Base-by-base conservation (phyloP, 2,888 invertebrate genomes). In the Phlogophora meticulosa region DNA sequence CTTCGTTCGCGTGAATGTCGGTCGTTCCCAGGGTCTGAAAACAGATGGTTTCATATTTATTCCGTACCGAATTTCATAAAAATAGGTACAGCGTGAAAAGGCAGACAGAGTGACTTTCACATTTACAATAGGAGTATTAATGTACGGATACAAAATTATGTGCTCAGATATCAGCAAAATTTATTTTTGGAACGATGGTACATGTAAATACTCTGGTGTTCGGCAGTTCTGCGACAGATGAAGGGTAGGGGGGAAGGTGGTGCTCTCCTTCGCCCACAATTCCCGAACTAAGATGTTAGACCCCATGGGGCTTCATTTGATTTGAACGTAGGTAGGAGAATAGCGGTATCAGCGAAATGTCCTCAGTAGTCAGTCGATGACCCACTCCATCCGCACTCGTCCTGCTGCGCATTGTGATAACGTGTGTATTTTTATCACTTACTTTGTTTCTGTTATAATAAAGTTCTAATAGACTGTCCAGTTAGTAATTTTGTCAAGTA, bases 331-430 rank as follows among this genome's bases (percentile, higher is more conserved):
- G 10, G 40, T 36, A 67, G 15, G 17, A 17, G 28, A n/a, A 57
- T 51, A 57, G n/a, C 43, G 40, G 20, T 68, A 57, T 68, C 71
- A 67, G 42, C n/a, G 11, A 38, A 24, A 51, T 48, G 51, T 56
- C 34, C 24, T 17, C 68, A 40, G 69, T 42, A 36, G 52, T 17
- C 68, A 40, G 69, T 42, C 42, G 52, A 40, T 57, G 46, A 57
- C 70, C 22, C 51, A 46, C 20, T 32, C 46, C 36, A 52, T 38
- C 57, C 58, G 42, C 52, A n/a, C n/a, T 20, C 24, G 4, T 24
- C 7, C n/a, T 42, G 5, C 48, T 53, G 28, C n/a, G 7, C 7
- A 24, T 34, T 53, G 34, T 48, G 70, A 70, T 58, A 71, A 76
- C 15, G 32, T 45, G 38, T 22, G 4, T 38, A n/a, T 34, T 36